Evolutionary conservation across 2,888 invertebrate species (phyloP), one percentile per base, ranked within the genome.

Genomic region (Melinaea marsaeus): DNA sequence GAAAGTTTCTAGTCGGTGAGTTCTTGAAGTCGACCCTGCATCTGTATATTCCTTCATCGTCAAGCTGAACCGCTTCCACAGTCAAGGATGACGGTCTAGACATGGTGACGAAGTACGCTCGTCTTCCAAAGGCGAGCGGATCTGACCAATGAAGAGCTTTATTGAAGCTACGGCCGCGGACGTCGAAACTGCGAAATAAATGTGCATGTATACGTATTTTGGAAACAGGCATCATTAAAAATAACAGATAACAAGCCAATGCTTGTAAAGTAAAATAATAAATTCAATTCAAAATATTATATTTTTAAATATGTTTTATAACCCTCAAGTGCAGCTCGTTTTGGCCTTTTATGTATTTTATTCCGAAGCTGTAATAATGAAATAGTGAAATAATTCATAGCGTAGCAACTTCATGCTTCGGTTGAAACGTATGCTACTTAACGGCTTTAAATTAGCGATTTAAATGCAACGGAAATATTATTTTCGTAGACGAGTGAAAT

Each of bases 11-110:
- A 3, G 97, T 97, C 13, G 97, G 96, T 0, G 96, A 95, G 76
- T 96, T 96, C 76, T 95, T 94, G 84, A 97, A 97, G 89, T 97
- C 97, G 47, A 97, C 97, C 67, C 97, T 92, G 84, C 97, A 97
- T 69, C 97, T 92, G 88, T 97, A 97, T 63, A 92, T 84, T 55
- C 97, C 97, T 77, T 96, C 96, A 77, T 97, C 97, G 76, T 95
- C 95, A 69, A 96, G 89, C 80, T 95, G 95, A 55, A 97, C 95
- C 63, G 95, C 94, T 74, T 96, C 95, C 73, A 97, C 93, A 46
- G 94, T 94, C 69, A 97, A 91, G 42, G 95, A 94, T 4, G 97
- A 96, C 7, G 96, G 96, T 69, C 94, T 92, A 51, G 95, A 94
- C 75, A 94, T 94, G 58, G 95, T 94, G 64, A 95, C 94, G 86